Percentiles rank a stretch among this genome's conserved stretches.
Conservation (phyloP, 2,113 vertebrate genomes). For the Aegotheles bennettii region DNA sequence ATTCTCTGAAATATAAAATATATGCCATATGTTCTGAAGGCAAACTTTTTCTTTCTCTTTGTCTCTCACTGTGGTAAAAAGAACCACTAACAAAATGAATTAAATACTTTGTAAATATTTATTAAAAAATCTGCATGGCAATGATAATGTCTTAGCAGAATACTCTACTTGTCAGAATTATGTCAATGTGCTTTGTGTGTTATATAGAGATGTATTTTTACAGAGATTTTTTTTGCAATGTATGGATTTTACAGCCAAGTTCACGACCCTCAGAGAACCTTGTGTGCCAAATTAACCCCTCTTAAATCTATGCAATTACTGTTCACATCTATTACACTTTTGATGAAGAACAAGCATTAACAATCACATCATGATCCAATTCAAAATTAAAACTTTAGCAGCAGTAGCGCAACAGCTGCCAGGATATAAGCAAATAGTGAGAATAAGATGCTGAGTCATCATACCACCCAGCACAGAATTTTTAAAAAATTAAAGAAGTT, state of each 20-base stretch:
- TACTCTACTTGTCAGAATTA: not conserved
- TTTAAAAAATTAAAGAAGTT: not conserved
- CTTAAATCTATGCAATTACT: slow-evolving; percentile 37
- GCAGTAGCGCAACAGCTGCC: not conserved
- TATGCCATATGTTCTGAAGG: not conserved
- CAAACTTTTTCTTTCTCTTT: not conserved
- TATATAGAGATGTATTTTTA: not conserved
- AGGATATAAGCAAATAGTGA: not conserved
- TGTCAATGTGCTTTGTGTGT: not conserved
- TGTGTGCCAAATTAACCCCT: not conserved
- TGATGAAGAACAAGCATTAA: slow-evolving; percentile 40
- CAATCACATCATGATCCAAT: not conserved
- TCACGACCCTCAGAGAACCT: not conserved
- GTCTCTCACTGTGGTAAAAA: not conserved
- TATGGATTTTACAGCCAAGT: not conserved
- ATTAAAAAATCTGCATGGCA: not conserved
- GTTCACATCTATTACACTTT: slow-evolving; percentile 23
- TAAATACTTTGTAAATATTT: not conserved
- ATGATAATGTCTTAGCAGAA: not conserved
- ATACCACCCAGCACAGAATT: not conserved
- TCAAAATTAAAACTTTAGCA: slow-evolving; percentile 17
- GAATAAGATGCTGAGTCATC: not conserved
- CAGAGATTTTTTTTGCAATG: not conserved
- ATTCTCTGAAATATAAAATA: not conserved
- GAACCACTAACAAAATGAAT: not conserved